phyloP scores from a whole-genome alignment of 2,113 vertebrate genomes.

The Mesitornis unicolor region DNA sequence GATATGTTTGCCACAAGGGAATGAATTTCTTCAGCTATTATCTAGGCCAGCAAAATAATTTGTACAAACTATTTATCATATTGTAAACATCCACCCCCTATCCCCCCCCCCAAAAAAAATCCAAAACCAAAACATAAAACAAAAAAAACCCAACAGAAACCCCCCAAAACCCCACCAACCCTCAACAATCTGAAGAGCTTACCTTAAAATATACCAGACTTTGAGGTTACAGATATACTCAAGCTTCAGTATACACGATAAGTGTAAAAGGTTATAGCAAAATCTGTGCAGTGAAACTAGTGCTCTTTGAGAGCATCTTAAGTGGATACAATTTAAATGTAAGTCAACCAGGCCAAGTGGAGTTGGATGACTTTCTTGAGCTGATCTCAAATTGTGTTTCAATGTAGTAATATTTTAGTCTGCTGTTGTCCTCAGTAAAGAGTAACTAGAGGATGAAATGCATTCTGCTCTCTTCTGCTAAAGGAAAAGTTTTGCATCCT shows the following conservation, averaged over 20 bases:
- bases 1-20: not conserved
- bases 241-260: not conserved
- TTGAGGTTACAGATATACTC: not conserved
- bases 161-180: rapidly evolving
- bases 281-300: not conserved
- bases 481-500: not conserved
- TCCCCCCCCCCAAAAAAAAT: not conserved
- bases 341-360: not conserved
- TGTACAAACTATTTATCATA: not conserved
- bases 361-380: not conserved
- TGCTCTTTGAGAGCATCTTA: not conserved
- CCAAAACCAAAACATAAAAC: not conserved
- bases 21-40: not conserved
- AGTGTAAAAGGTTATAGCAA: not conserved
- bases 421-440: not conserved
- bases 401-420: not conserved
- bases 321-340: not conserved
- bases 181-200: not conserved
- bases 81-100: not conserved
- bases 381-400: not conserved
- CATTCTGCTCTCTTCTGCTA: not conserved
- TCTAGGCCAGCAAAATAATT: not conserved
- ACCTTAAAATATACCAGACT: not conserved
- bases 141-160: rapidly evolving
- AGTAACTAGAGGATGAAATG: not conserved